Conservation (phyloP, 1,140 invertebrate genomes). For the Listronotus oregonensis region DNA sequence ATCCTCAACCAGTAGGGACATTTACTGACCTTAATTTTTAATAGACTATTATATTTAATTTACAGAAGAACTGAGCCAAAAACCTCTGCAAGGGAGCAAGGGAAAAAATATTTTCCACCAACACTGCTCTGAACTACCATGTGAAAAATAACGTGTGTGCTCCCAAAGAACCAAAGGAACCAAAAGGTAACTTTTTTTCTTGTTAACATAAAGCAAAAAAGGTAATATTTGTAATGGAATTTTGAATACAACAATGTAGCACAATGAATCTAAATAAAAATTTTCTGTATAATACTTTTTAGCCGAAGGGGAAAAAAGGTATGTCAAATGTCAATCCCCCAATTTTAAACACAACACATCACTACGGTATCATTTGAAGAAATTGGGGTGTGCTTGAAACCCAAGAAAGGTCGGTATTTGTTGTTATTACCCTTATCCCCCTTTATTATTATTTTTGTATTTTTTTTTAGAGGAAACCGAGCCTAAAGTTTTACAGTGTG, state of each 20-base stretch:
- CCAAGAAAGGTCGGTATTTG: conserved; percentile 18
- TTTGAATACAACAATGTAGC: no score
- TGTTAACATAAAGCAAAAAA: no score
- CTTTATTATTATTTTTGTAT: no score
- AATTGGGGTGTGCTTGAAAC: conserved; percentile 26
- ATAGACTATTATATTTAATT: no score
- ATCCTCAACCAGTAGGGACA: no score
- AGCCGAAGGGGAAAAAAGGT: conserved; percentile 18
- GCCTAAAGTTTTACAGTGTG: conserved; percentile 27
- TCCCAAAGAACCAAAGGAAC: conserved; percentile 23
- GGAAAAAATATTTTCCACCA: conserved; percentile 33
- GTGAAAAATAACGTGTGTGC: conserved; percentile 31
- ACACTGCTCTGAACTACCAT: conserved; percentile 30
- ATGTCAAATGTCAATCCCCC: conserved; percentile 19
- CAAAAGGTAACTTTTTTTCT: conserved; percentile 9
- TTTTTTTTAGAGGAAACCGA: conserved; percentile 27
- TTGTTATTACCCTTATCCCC: not conserved
- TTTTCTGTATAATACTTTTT: not conserved
- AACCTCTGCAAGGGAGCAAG: conserved; percentile 29
- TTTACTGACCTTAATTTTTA: no score
- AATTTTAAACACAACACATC: conserved; percentile 25
- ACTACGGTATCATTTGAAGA: conserved; percentile 27
- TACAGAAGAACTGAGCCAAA: conserved; percentile 31
- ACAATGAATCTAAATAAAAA: no score
- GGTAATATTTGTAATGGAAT: no score